Percentiles rank a stretch among this genome's conserved stretches.
Evolutionary conservation across 2,797 vertebrate species (phyloP).

Genomic region (Spinibarbus caldwelli): DNA sequence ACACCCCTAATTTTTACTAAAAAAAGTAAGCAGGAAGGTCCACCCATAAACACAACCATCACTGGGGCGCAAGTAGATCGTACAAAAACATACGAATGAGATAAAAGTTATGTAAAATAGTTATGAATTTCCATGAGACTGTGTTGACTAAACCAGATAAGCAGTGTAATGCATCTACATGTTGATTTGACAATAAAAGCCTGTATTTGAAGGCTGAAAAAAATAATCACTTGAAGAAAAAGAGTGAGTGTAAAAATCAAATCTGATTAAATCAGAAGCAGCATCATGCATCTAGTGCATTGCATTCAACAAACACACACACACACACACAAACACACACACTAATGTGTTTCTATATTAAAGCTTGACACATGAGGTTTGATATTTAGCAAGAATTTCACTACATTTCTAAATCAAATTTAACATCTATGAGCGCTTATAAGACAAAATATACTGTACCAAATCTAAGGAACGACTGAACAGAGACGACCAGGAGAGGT

Average conservation of each 20-base stretch:
- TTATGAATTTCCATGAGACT: background rate
- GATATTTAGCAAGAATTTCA: background rate
- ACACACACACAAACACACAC: slow-evolving; percentile 12
- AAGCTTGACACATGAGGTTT: slow-evolving; percentile 1
- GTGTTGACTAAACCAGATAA: background rate
- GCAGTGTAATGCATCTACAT: background rate
- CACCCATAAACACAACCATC: background rate
- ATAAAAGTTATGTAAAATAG: background rate
- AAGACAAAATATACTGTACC: slow-evolving; percentile 78
- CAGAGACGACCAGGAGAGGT: slow-evolving; percentile 86
- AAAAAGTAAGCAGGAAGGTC: background rate
- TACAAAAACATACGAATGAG: background rate
- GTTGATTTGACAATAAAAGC: background rate
- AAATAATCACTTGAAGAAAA: background rate
- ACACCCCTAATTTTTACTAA: background rate
- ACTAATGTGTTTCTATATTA: slow-evolving; percentile 32
- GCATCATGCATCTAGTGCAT: slow-evolving; percentile 32
- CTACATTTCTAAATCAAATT: slow-evolving; percentile 34
- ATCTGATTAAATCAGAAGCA: background rate
- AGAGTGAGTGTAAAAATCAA: slow-evolving; percentile 20
- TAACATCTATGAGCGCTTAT: slow-evolving; percentile 62
- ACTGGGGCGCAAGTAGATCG: background rate
- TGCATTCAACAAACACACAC: slow-evolving; percentile 23
- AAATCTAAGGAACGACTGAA: slow-evolving; percentile 88
- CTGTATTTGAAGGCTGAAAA: background rate